These are phyloP conservation scores for Lophius piscatorius DNA, from an alignment of 2,113 vertebrate species.

Conservation along the genomic window DNA sequence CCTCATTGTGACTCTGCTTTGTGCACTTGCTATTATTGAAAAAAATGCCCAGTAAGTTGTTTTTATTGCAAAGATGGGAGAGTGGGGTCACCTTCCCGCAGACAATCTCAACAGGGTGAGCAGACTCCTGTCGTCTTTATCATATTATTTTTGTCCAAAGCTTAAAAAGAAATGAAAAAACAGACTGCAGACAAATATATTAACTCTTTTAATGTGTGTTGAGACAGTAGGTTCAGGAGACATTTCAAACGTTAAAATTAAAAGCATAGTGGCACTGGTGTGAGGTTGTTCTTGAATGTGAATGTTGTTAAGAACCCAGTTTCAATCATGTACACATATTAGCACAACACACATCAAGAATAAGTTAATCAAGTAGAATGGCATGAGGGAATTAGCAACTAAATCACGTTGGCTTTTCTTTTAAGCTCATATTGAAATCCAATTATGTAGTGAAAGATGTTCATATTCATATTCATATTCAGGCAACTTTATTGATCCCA, in stretches of 20 bases:
- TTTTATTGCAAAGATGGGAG: constrained; percentile 48
- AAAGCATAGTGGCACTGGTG: neutral
- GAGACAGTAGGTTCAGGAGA: constrained; percentile 18
- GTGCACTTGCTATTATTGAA: constrained; percentile 44
- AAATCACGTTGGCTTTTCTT: constrained; percentile 47
- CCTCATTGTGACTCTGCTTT: constrained; percentile 51
- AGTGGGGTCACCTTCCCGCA: constrained; percentile 62
- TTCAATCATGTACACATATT: constrained; percentile 2
- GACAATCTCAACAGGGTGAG: constrained; percentile 10
- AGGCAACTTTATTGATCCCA: too few relatives aligned
- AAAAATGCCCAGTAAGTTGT: constrained; percentile 64
- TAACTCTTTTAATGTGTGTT: neutral
- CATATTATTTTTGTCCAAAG: constrained; percentile 17
- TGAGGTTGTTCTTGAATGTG: constrained; percentile 14
- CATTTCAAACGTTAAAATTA: constrained; percentile 13
- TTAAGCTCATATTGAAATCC: constrained; percentile 46
- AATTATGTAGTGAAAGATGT: constrained; percentile 54
- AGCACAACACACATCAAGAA: constrained; percentile 10
- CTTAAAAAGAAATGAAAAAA: neutral
- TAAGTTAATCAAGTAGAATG: constrained; percentile 64
- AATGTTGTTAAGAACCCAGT: constrained; percentile 40
- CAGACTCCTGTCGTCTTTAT: constrained; percentile 18
- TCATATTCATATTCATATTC: too few relatives aligned
- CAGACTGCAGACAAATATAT: constrained; percentile 6
- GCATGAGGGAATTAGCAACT: constrained; percentile 61